Base-by-base conservation (phyloP, 1,140 invertebrate species). In the Berghia stephanieae region DNA sequence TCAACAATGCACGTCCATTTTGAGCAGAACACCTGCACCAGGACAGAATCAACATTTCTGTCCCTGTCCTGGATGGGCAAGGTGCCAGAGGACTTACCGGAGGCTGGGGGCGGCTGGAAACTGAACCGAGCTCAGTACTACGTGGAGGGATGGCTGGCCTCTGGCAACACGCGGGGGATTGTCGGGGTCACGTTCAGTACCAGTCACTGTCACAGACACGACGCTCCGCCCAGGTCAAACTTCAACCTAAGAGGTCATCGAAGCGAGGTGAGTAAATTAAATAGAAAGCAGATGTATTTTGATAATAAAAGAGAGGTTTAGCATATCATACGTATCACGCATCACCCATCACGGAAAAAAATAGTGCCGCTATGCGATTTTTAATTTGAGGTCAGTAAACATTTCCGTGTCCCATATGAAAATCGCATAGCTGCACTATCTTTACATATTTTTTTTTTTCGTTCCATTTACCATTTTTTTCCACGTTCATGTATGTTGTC, bases 41-140 rank as follows among this genome's bases (percentile, higher is more conserved):
- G 95, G 90, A 96, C 96, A 90, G 96, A 98, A 91, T 98, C 96
- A 90, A 95, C 95, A 83, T 96, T 99, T 85, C 91, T 97, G 79
- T 96, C 96, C 80, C 91, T 98, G 85, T 97, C 96, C 84, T 98
- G 96, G 96, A 98, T 98, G 96, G 96, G 96, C 81, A 97, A 98
- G 90, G 95, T 98, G 82, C 96, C 96, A 75, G 96, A 98, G 88
- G 95, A 96, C 86, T 92, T 96, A 82, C 95, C 84, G 34, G 86
- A 88, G 42, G 78, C 80, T 63, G 82, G 77, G 21, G 82, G 84
- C 31, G 89, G 90, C 3, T 91, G 91, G 96, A 97, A 97, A 90
- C 90, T 98, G 80, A 97, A 97, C 90, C 92, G 96, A 79, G 94
- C 94, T 82, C 96, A 97, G 91, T 98, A 98, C 88, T 98, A 98